Conservation (phyloP, 2,113 vertebrate genomes). For the Odontesthes bonariensis region DNA sequence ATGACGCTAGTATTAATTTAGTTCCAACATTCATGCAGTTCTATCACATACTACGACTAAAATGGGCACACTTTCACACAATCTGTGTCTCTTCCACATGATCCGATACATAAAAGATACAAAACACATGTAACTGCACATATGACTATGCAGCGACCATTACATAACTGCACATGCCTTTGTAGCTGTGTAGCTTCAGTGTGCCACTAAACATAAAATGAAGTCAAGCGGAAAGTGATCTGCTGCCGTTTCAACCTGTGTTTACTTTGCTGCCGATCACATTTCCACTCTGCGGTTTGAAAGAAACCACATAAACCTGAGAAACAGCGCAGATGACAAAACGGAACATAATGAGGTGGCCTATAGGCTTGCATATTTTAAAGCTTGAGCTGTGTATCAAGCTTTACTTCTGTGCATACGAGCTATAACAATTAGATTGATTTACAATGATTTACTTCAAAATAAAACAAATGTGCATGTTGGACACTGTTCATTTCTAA, state of each 20-base stretch:
- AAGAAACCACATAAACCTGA: slow-evolving; percentile 57
- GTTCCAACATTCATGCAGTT: slow-evolving; percentile 2
- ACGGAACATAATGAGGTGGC: slow-evolving; percentile 15
- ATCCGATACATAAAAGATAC: not conserved
- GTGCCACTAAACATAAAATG: slow-evolving; percentile 41
- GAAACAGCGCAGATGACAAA: slow-evolving; percentile 37
- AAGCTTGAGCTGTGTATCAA: slow-evolving; percentile 3
- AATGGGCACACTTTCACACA: not conserved
- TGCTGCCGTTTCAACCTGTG: slow-evolving; percentile 46
- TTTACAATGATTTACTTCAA: slow-evolving; percentile 37
- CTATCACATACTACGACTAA: not conserved
- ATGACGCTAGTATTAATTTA: not conserved
- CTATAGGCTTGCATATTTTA: slow-evolving; percentile 30
- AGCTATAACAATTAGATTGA: slow-evolving; percentile 22
- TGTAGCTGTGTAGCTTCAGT: slow-evolving; percentile 21
- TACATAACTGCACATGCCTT: slow-evolving; percentile 3
- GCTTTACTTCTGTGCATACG: not conserved
- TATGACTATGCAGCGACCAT: slow-evolving; percentile 1
- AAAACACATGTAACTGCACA: slow-evolving; percentile 24
- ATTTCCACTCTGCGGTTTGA: slow-evolving; percentile 51
- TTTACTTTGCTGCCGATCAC: slow-evolving; percentile 62
- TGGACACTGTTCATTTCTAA: slow-evolving; percentile 4
- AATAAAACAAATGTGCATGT: slow-evolving; percentile 31
- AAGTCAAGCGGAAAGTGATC: slow-evolving; percentile 41
- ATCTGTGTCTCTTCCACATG: not conserved